Evolutionary conservation across 2,113 vertebrate species (phyloP), one percentile per base, ranked within the genome.

Genomic region (Turnix velox): DNA sequence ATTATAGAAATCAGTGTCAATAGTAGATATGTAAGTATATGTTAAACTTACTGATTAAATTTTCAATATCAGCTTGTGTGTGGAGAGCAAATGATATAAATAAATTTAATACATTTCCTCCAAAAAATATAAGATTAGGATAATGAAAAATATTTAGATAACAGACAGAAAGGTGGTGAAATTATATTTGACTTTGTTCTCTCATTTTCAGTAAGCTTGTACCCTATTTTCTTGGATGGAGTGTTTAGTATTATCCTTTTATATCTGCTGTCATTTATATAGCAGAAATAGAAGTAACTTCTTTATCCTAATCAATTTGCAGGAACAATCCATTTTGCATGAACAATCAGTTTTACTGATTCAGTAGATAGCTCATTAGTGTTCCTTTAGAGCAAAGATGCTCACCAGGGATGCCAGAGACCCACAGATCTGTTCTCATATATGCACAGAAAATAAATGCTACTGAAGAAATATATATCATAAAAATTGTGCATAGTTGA

Each of bases 271-370:
- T 91, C 76, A 88, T 62, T 95, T 77, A 59, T 71, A 75, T 16
- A 92, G 66, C 58, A 97, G 77, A 96, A 73, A 71, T 83, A 88
- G 78, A 88, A 87, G 15, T 68, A 95, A 89, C 28, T 92, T 82
- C 27, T 28, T 93, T 96, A 81, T 75, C 33, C 39, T 84, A 94
- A 94, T 92, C 45, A 94, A 92, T 96, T 96, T 97, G 20, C 69
- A 93, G 74, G 46, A 92, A 59, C 46, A 96, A 84, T 87, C 58
- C 33, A 75, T 96, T 96, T 96, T 94, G 51, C 79, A 84, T 92
- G 69, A 96, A 83, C 39, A 95, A 55, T 94, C 54, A 96, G 65
- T 90, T 92, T 95, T 97, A 95, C 62, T 93, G 55, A 95, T 87
- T 97, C 55, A 85, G 63, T 79, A 83, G 48, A 59, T 40, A 75